Conservation (phyloP, 1,140 invertebrate genomes). For the Drosophila parabipectinata region DNA sequence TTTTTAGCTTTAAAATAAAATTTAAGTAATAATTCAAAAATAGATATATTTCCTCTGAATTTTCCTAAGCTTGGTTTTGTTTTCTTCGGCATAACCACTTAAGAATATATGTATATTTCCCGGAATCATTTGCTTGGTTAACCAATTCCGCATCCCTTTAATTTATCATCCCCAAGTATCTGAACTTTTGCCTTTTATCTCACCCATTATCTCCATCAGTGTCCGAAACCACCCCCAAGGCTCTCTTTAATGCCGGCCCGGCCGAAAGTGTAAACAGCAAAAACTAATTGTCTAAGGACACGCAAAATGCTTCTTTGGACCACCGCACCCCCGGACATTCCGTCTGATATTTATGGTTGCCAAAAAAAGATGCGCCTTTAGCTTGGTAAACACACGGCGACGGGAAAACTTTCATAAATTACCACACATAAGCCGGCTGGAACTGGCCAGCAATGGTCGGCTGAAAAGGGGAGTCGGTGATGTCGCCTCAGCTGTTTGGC, state of each 20-base stretch:
- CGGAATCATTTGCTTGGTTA: conserved; percentile 14
- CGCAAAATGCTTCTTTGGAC: conserved; percentile 43
- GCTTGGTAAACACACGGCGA: conserved; percentile 45
- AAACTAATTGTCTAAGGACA: conserved; percentile 62
- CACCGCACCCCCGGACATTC: background rate
- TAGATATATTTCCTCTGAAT: no score
- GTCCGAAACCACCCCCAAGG: conserved; percentile 15
- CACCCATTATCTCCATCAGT: conserved; percentile 32
- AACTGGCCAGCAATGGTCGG: background rate
- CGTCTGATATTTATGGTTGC: conserved; percentile 17
- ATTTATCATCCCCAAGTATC: conserved; percentile 39
- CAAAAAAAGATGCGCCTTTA: conserved; percentile 18
- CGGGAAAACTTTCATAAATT: conserved; percentile 57
- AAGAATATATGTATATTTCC: background rate
- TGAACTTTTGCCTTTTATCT: conserved; percentile 36
- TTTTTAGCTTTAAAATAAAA: no score
- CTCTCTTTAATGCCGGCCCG: conserved; percentile 43
- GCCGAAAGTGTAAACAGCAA: conserved; percentile 50
- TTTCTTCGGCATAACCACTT: no score
- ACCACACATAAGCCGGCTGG: conserved; percentile 34
- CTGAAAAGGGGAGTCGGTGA: no score
- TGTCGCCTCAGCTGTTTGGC: conserved; percentile 53
- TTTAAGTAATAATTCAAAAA: no score
- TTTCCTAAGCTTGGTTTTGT: background rate
- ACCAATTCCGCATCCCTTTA: conserved; percentile 16